Conservation (phyloP, 2,113 vertebrate species). For the Eudyptes chrysolophus region DNA sequence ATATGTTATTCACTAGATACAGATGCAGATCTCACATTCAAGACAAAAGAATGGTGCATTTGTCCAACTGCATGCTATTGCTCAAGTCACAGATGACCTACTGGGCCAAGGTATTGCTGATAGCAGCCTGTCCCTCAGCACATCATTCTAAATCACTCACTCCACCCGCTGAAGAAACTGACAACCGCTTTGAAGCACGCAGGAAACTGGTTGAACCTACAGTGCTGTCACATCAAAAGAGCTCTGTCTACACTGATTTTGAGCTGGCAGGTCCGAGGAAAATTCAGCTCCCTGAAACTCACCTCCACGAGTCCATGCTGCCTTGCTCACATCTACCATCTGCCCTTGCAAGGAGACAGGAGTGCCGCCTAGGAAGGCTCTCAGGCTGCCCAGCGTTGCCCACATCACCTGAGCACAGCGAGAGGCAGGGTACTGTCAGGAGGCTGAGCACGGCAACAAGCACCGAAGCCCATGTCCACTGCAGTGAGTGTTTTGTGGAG, state of each 20-base stretch:
- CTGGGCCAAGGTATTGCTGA: not conserved
- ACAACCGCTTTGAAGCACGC: not conserved
- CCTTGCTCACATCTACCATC: not conserved
- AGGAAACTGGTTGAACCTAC: not conserved
- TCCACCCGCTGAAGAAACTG: not conserved
- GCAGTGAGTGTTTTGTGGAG: not conserved
- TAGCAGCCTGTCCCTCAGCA: not conserved
- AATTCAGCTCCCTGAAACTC: not conserved
- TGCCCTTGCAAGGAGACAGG: not conserved
- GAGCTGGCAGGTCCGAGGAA: not conserved
- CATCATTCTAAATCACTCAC: not conserved
- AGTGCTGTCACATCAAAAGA: slow-evolving; percentile 8
- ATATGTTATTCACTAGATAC: not conserved
- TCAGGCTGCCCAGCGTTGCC: rapidly evolving
- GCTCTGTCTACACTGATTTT: not conserved
- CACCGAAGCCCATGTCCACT: not conserved
- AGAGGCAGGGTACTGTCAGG: too few species aligned
- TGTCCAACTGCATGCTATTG: not conserved
- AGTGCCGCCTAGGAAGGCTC: not conserved
- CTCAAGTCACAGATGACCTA: not conserved
- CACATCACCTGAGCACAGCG: rapidly evolving
- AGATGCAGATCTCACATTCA: not conserved
- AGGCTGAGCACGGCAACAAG: not conserved
- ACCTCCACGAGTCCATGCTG: not conserved
- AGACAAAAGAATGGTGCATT: not conserved